Percentiles rank a stretch among this genome's conserved stretches.
Conservation (phyloP, 2,113 vertebrate species). For the Aegotheles bennettii region DNA sequence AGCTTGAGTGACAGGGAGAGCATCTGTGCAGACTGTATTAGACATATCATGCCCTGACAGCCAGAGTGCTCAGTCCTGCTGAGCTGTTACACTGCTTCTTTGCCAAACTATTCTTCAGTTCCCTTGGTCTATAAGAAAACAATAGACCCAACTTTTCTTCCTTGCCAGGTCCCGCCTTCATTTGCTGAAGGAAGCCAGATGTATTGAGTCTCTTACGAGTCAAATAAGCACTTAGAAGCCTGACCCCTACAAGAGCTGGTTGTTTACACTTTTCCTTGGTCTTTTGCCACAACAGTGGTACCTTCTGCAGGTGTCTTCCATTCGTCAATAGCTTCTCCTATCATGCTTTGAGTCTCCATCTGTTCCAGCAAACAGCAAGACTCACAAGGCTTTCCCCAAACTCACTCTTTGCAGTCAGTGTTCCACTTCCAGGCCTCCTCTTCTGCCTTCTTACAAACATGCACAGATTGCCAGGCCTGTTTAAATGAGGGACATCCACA, state of each 20-base stretch:
- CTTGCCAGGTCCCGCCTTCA: background rate
- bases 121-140: background rate
- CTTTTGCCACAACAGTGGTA: background rate
- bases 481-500: background rate
- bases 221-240: background rate
- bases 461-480: background rate
- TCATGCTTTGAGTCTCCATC: background rate
- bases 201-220: background rate
- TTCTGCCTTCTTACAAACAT: background rate
- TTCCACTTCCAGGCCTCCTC: background rate
- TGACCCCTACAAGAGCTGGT: background rate
- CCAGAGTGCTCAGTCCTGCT: background rate
- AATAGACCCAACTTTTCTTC: background rate
- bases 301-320: background rate
- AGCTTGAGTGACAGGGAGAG: background rate
- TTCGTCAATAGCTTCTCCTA: background rate
- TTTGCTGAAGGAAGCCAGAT: background rate
- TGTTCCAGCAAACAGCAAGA: background rate
- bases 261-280: background rate
- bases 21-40: background rate
- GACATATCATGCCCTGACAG: background rate
- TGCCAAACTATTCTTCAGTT: background rate
- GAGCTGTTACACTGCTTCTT: background rate
- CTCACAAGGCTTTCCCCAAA: background rate
- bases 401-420: background rate